These are phyloP conservation scores for Aplocera efformata DNA, from an alignment of 2,888 invertebrate genomes.

Conservation along the genomic window DNA sequence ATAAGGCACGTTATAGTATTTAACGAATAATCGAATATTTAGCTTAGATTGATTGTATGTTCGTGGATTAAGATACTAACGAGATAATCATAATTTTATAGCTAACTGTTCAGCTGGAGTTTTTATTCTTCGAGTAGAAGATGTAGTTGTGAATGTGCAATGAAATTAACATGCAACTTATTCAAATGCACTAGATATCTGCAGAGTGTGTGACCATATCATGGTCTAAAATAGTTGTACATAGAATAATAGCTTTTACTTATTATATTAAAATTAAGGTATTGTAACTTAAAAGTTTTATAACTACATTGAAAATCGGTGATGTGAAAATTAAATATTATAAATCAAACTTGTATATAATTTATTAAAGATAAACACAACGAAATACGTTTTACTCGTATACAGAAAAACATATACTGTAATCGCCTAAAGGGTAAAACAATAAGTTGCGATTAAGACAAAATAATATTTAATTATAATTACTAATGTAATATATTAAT, in stretches of 20 bases:
- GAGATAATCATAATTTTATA: not conserved
- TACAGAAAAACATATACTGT: too few species aligned
- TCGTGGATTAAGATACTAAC: not conserved
- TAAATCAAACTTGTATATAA: too few species aligned
- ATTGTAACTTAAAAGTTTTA: slow-evolving; percentile 1
- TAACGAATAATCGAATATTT: slow-evolving; percentile 9
- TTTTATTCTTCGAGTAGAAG: slow-evolving; percentile 10
- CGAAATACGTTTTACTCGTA: too few species aligned
- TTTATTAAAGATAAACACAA: too few species aligned
- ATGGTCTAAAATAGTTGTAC: slow-evolving; percentile 18
- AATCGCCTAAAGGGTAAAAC: too few species aligned
- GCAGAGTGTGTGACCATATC: slow-evolving; percentile 13
- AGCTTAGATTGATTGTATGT: not conserved
- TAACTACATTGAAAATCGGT: slow-evolving; percentile 6
- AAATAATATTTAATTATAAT: too few species aligned
- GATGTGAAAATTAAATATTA: slow-evolving; percentile 4
- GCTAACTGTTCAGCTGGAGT: slow-evolving; percentile 14
- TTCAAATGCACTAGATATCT: slow-evolving; percentile 25
- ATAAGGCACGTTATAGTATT: slow-evolving; percentile 3
- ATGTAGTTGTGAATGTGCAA: slow-evolving; percentile 5
- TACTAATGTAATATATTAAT: too few species aligned
- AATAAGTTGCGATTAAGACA: too few species aligned
- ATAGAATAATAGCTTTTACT: not conserved
- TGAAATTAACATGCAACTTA: slow-evolving; percentile 16
- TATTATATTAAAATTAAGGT: not conserved